phyloP scores from a whole-genome alignment of 1,140 invertebrate genomes.

The Macrobrachium nipponense region DNA sequence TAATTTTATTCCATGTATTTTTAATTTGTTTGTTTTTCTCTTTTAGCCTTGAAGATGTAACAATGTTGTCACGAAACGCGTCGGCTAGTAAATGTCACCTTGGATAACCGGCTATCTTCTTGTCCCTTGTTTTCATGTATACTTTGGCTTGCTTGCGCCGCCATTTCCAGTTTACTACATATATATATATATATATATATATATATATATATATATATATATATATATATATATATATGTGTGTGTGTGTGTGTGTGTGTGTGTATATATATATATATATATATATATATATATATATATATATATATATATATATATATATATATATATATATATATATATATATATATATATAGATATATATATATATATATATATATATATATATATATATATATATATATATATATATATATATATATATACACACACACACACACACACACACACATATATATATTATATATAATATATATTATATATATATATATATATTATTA shows the following conservation, averaged over 20 bases:
- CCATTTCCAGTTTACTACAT: no score
- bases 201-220: no score
- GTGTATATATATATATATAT: neutral
- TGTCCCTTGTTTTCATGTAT: no score
- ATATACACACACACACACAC: neutral
- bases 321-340: neutral
- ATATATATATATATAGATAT: neutral
- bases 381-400: conserved; percentile 4
- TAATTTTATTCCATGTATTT: no score
- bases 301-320: neutral
- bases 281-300: neutral
- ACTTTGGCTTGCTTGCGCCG: no score
- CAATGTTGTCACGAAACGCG: no score
- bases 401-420: neutral
- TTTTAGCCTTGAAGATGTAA: no score
- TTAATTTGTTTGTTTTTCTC: no score
- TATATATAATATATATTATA: neutral
- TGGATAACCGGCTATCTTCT: no score
- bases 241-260: neutral
- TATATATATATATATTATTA: neutral
- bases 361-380: neutral
- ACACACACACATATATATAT: neutral
- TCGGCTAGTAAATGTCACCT: no score
- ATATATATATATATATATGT: neutral
- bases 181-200: no score